Conservation (phyloP, 2,888 invertebrate species). For the Eristalis tenax region DNA sequence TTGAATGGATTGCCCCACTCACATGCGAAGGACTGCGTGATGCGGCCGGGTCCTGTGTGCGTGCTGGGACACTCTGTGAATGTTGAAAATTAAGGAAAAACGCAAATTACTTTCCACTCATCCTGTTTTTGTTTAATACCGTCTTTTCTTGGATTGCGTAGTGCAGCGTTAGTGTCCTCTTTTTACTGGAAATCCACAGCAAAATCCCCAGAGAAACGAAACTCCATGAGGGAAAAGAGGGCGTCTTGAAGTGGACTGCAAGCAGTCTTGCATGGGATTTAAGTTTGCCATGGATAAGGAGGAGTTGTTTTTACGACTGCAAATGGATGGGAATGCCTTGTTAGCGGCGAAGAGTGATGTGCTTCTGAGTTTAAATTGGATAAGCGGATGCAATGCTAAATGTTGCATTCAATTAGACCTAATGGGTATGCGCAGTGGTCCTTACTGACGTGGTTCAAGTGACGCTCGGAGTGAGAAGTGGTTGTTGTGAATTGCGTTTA, state of each 20-base stretch:
- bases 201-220: constrained; percentile 10
- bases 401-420: constrained; percentile 10
- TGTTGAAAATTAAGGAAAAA: constrained; percentile 5
- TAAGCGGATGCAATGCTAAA: constrained; percentile 27
- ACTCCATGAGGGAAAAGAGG: neutral
- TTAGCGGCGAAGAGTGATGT: neutral
- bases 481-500: neutral
- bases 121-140: constrained; percentile 29
- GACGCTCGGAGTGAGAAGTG: neutral
- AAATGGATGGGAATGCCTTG: neutral
- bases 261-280: constrained; percentile 33
- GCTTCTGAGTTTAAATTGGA: neutral
- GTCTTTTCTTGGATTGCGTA: constrained; percentile 50
- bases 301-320: neutral
- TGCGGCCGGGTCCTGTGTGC: constrained; percentile 7
- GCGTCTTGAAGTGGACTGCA: constrained; percentile 12
- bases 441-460: neutral
- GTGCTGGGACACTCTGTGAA: constrained; percentile 14
- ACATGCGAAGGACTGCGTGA: neutral
- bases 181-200: constrained; percentile 39
- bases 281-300: neutral
- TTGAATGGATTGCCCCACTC: constrained; percentile 64
- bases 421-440: neutral
- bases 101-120: constrained; percentile 14
- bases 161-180: constrained; percentile 38